Conservation (phyloP, 2,888 invertebrate genomes). For the Eupithecia exiguata region DNA sequence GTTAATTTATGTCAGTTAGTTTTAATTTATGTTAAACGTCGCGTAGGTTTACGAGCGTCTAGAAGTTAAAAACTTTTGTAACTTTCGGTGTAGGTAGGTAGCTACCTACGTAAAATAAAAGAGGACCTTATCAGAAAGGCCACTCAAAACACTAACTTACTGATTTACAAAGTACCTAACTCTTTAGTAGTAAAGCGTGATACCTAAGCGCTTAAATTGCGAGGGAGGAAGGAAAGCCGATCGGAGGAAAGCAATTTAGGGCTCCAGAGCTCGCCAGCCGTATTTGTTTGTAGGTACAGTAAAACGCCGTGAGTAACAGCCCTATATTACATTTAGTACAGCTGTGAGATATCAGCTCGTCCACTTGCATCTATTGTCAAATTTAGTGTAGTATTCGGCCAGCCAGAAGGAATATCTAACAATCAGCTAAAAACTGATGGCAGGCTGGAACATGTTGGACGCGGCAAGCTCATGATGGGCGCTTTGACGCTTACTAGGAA, state of each 20-base stretch:
- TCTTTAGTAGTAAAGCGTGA: not conserved
- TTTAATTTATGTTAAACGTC: too few species aligned
- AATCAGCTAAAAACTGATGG: too few species aligned
- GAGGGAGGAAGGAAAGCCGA: conserved; percentile 8
- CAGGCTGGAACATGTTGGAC: too few species aligned
- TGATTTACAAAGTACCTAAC: not conserved
- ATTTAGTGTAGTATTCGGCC: not conserved
- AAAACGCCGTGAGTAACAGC: conserved; percentile 5
- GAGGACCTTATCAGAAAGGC: not conserved
- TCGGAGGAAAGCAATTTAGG: conserved; percentile 11
- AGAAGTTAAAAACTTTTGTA: too few species aligned
- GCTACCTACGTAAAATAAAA: too few species aligned
- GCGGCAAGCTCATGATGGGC: too few species aligned
- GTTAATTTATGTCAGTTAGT: too few species aligned
- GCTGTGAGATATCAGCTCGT: not conserved
- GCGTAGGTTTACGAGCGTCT: too few species aligned
- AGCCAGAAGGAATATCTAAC: too few species aligned
- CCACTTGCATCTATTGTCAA: not conserved
- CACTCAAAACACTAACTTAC: not conserved
- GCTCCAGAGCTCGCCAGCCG: conserved; percentile 5
- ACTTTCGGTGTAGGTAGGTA: too few species aligned
- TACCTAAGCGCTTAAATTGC: not conserved
- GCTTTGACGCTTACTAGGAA: too few species aligned
- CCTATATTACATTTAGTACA: not conserved
- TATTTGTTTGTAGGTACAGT: conserved; percentile 1